Evolutionary conservation across 1,140 invertebrate species (phyloP), one percentile per base, ranked within the genome.

Genomic region (Lepidurus couesii): DNA sequence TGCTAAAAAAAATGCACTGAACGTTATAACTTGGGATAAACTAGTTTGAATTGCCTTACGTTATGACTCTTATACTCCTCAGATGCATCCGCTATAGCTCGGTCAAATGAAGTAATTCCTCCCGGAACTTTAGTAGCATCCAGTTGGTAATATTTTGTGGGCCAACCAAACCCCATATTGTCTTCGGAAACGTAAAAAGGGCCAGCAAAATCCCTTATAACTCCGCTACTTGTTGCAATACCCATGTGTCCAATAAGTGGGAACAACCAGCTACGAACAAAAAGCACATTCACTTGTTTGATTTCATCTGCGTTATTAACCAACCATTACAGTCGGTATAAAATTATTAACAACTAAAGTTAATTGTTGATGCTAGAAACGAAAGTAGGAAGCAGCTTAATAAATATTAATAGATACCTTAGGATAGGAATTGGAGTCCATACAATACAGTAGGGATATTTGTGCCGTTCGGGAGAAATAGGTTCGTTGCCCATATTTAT

Each of bases 201-300:
- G 2, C 96, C 97, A 81, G 96, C 96, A 90, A 99, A 99, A 86
- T 99, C 98, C 80, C 97, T 86, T 76, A 99, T 99, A 0, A 99
- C 88, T 9, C 98, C 98, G 80, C 87, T 88, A 5, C 95, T 95
- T 75, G 92, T 94, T 44, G 92, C 93, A 82, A 99, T 99, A 9
- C 98, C 98, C 95, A 99, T 98, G 84, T 99, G 98, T 7, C 98
- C 98, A 84, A 99, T 93, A 79, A 99, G 90, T 21, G 98, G 98
- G 81, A 98, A 91, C 7, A 99, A 85, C 93, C 97, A 99, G 83
- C 94, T 96, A 82, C 1, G 47, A 73, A 53, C 75, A 47, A 43
- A 10, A 81, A 9, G 26, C 34, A 34, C 34, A 4, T 34, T 34
- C 3, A 34, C 34, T 34, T 34, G 34, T 34, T 4, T 34, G 34